Conservation (phyloP, 1,140 invertebrate genomes). For the Temnothorax longispinosus region DNA sequence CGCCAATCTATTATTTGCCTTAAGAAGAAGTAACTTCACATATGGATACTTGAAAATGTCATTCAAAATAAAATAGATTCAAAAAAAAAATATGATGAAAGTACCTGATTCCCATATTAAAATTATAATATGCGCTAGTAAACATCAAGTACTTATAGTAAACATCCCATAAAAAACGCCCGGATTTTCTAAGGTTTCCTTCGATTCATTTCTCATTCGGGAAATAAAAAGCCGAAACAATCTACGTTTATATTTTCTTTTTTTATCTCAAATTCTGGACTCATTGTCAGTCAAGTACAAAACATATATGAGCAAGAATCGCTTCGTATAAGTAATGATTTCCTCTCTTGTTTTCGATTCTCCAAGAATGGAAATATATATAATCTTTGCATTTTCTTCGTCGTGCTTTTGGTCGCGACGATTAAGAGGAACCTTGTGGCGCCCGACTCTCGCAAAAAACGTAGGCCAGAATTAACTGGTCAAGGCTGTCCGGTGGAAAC, state of each 20-base stretch:
- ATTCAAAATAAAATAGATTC: not conserved
- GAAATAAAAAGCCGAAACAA: not conserved
- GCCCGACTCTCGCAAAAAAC: not conserved
- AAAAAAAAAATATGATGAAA: not conserved
- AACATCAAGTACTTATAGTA: not conserved
- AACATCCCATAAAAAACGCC: not conserved
- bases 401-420: not conserved
- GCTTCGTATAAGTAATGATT: not conserved
- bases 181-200: not conserved
- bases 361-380: too few species aligned
- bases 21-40: not conserved
- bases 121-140: not conserved
- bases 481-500: slow-evolving; percentile 28
- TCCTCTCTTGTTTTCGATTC: not conserved
- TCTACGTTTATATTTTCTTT: not conserved
- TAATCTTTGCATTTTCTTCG: not conserved
- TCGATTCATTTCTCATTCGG: not conserved
- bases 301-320: not conserved
- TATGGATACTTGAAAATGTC: not conserved
- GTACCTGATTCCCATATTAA: not conserved
- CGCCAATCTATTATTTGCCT: not conserved
- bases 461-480: slow-evolving; percentile 2
- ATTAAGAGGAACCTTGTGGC: not conserved
- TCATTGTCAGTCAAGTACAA: too few species aligned
- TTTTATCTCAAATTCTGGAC: not conserved